Evolutionary conservation across 2,888 invertebrate genomes (phyloP), one percentile per base, ranked within the genome.

Genomic region (Amphimallon solstitiale): DNA sequence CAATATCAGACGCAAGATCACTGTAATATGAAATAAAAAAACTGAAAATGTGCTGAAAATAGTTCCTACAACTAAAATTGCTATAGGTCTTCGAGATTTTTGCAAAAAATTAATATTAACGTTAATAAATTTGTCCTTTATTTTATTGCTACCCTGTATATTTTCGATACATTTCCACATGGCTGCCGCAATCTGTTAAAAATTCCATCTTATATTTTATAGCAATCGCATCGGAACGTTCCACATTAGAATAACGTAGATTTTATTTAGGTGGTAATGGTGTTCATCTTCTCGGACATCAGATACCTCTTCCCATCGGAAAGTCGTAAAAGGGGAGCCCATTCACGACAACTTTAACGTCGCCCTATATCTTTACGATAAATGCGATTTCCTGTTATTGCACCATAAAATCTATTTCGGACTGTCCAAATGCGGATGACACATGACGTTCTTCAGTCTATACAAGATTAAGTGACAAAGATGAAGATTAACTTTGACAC

Each of bases 361-460:
- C 38, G 43, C 45, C 52, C 62, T 52, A 60, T 65, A 63, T 62
- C 62, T 62, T 60, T 54, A 60, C 66, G 66, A 66, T 66, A 66
- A 66, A 66, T 45, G 61, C 66, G 54, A 66, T 66, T 56, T 66
- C 66, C 62, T 62, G 66, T 66, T 66, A 66, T 66, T 43, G 66
- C 62, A 21, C 62, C 62, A 51, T 66, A 62, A 66, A 66, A 56
- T 54, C 45, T 62, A 66, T 62, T 66, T 66, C 35, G 45, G 38
- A 46, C n/a, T 17, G 61, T 37, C 46, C 35, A 34, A 29, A 61
- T 61, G 61, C 14, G 23, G 14, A 23, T 14, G 23, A 49, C 4
- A 23, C 6, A 7, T 4, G 6, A 14, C 1, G 37, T 37, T 9
- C 14, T 7, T 43, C 7, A 2, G 12, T 23, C 14, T 12, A n/a